Evolutionary conservation across 2,888 invertebrate genomes (phyloP).

Genomic region (Notodonta dromedarius): DNA sequence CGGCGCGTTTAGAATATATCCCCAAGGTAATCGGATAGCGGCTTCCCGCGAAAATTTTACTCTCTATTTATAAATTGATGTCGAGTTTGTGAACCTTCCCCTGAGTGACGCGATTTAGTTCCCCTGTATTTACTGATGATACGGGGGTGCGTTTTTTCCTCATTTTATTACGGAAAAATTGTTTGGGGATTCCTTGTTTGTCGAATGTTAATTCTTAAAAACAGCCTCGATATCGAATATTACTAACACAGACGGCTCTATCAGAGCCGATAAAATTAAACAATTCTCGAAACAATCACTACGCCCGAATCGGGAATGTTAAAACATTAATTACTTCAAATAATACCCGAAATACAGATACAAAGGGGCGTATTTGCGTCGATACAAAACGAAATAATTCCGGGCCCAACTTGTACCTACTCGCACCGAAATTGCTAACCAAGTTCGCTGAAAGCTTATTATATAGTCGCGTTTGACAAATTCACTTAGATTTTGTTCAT

Average conservation of each 20-base stretch:
- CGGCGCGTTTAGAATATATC: conserved; percentile 65
- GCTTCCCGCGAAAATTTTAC: conserved; percentile 71
- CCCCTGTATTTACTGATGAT: conserved; percentile 40
- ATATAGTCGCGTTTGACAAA: conserved; percentile 75
- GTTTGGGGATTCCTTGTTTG: too few relatives aligned
- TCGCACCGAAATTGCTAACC: conserved; percentile 52
- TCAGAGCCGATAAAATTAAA: background rate
- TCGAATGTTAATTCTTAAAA: background rate
- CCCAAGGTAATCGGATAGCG: conserved; percentile 73
- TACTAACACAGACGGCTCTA: background rate
- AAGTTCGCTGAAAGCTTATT: conserved; percentile 72
- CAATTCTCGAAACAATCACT: conserved; percentile 31
- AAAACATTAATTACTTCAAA: conserved; percentile 15
- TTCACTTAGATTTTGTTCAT: conserved; percentile 77
- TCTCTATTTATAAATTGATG: conserved; percentile 71
- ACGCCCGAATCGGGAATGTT: conserved; percentile 9
- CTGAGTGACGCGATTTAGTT: conserved; percentile 55
- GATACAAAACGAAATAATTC: conserved; percentile 5
- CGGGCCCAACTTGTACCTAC: conserved; percentile 20
- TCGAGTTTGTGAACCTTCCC: conserved; percentile 58
- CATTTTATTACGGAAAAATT: conserved; percentile 13
- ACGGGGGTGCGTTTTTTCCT: conserved; percentile 36
- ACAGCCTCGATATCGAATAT: background rate
- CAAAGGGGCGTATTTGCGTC: conserved; percentile 1
- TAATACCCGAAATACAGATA: background rate